phyloP scores from a whole-genome alignment of 2,888 invertebrate genomes.

The Drosophila atroscutellata region DNA sequence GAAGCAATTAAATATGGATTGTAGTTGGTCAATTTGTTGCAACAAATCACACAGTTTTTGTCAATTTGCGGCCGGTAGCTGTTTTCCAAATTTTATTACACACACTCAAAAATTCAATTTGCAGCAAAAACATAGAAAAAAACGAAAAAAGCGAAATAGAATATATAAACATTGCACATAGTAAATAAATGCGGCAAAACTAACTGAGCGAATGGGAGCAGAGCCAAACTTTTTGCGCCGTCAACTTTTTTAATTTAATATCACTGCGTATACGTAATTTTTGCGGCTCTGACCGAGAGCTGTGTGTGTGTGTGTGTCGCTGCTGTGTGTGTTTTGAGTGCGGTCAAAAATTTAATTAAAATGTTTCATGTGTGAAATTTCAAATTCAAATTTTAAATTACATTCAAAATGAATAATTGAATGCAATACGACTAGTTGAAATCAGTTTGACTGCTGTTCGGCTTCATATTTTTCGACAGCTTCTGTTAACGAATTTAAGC shows the following conservation, averaged over 20 bases:
- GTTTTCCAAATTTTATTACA: constrained; percentile 40
- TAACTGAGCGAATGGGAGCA: constrained; percentile 53
- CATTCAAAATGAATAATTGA: constrained; percentile 75
- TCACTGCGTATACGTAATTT: constrained; percentile 76
- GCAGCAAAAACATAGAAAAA: constrained; percentile 10
- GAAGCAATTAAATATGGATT: constrained; percentile 44
- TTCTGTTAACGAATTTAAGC: constrained; percentile 39
- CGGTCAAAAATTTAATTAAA: constrained; percentile 73
- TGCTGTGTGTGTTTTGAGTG: constrained; percentile 23
- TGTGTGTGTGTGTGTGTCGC: constrained; percentile 14
- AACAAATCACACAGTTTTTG: constrained; percentile 40
- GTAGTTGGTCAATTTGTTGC: constrained; percentile 26
- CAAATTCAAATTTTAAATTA: constrained; percentile 63
- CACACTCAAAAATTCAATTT: constrained; percentile 48
- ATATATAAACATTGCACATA: constrained; percentile 17
- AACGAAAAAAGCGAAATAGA: not conserved
- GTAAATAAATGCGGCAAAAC: constrained; percentile 38
- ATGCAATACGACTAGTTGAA: constrained; percentile 53
- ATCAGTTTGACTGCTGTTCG: constrained; percentile 48
- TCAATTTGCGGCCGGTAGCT: constrained; percentile 26
- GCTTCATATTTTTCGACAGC: constrained; percentile 45
- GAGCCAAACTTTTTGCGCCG: constrained; percentile 49
- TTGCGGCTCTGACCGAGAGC: constrained; percentile 61
- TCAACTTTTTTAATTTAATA: constrained; percentile 75
- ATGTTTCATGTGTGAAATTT: constrained; percentile 65